Base-by-base conservation (phyloP, 2,888 invertebrate genomes). In the Amiota mariae region DNA sequence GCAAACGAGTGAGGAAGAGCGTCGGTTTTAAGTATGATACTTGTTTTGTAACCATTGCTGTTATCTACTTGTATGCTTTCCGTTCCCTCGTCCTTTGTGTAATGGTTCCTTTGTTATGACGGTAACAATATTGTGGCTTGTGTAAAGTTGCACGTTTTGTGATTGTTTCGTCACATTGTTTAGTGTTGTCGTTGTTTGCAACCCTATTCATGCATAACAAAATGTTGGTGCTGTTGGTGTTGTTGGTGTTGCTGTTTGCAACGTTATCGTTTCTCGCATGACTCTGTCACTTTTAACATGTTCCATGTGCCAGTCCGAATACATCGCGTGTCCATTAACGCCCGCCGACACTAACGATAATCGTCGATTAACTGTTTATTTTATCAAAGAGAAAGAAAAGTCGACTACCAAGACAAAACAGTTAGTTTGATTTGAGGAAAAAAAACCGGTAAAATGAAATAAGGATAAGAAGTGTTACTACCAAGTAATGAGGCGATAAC, bases 281-380 rank as follows among this genome's bases (percentile, higher is more conserved):
- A 15, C 12, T 13, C 9, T 57, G 57, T n/a, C 57, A 57, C 18
- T n/a, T 57, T 57, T 57, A 10, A 10, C 57, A 57, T 57, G 57
- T 57, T 15, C 57, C n/a, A 13, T 2, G 12, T 51, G 12, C 51
- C 4, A 2, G 51, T 1, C 24, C 4, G n/a, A 51, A 11, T 4
- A 51, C 51, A 6, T 57, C 57, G 57, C 57, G 57, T 57, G 57
- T 15, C 57, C 57, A 57, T 57, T 51, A 57, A 57, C 57, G 8
- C 57, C n/a, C 24, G 24, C 24, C 24, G 24, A 24, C 24, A 24
- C 24, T 24, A 57, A 10, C 57, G 57, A 57, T 57, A 57, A 57
- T 57, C 15, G 13, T 15, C 13, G 18, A 57, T 57, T 57, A 57
- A 57, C 57, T 15, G 57, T 57, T 13, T 57, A 24, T 24, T 24